Percentiles rank a stretch among this genome's conserved stretches.
Conservation (phyloP, 1,140 invertebrate genomes). For the Sinella curviseta region DNA sequence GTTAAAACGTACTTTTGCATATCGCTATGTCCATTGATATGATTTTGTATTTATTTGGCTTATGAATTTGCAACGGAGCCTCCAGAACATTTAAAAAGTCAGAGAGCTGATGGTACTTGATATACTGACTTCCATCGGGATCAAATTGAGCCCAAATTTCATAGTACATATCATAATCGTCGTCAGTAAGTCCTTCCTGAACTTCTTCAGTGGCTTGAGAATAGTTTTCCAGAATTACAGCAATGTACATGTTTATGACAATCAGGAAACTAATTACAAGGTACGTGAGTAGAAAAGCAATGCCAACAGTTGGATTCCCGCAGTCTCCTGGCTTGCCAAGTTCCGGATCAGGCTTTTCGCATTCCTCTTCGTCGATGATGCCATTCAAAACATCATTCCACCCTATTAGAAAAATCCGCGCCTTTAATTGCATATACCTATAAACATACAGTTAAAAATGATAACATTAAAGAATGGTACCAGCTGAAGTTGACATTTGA, state of each 20-base stretch:
- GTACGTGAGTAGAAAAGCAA: slow-evolving; percentile 91
- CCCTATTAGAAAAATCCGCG: slow-evolving; percentile 63
- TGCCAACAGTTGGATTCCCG: slow-evolving; percentile 87
- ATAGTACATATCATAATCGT: slow-evolving; percentile 99
- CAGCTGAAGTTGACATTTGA: slow-evolving; percentile 61
- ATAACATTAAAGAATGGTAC: slow-evolving; percentile 15
- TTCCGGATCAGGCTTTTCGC: slow-evolving; percentile 80
- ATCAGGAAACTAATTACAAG: slow-evolving; percentile 97
- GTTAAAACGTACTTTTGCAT: slow-evolving; percentile 68
- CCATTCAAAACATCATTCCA: slow-evolving; percentile 95
- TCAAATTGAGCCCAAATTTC: slow-evolving; percentile 96
- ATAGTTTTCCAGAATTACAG: slow-evolving; percentile 98
- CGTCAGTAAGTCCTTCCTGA: slow-evolving; percentile 94
- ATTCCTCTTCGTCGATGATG: slow-evolving; percentile 93
- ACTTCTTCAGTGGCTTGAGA: slow-evolving; percentile 97
- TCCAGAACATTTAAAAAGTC: slow-evolving; percentile 89
- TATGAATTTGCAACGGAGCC: slow-evolving; percentile 91
- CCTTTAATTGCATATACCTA: neutral
- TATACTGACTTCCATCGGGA: slow-evolving; percentile 95
- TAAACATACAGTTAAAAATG: neutral
- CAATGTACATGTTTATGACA: slow-evolving; percentile 99
- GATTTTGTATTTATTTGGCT: slow-evolving; percentile 98
- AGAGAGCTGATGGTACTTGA: slow-evolving; percentile 86
- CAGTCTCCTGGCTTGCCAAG: slow-evolving; percentile 86
- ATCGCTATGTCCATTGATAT: slow-evolving; percentile 98